Conservation (phyloP, 2,797 vertebrate species). For the Scolopax bukidnonensis region DNA sequence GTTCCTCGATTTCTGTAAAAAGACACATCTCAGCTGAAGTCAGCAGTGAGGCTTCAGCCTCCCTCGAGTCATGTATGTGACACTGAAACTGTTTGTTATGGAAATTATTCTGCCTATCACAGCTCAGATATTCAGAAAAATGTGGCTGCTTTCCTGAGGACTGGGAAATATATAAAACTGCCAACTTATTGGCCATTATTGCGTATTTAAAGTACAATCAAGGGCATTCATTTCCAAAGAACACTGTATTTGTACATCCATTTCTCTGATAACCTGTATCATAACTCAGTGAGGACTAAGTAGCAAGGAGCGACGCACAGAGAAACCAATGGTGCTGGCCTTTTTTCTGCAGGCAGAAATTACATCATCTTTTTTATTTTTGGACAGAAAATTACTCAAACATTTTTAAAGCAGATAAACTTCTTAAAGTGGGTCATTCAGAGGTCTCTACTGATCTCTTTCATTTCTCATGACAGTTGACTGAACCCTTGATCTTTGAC, state of each 20-base stretch:
- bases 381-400: conserved; percentile 12
- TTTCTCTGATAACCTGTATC: neutral
- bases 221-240: neutral
- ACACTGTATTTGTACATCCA: neutral
- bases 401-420: neutral
- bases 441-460: conserved; percentile 38
- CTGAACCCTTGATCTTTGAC: conserved; percentile 85
- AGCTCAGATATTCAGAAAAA: neutral
- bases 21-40: neutral
- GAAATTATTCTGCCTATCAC: conserved; percentile 14
- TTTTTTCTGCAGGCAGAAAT: neutral
- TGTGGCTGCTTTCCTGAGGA: neutral
- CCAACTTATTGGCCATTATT: neutral
- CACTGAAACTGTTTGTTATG: neutral
- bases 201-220: neutral
- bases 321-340: neutral
- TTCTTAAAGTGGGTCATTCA: conserved; percentile 15
- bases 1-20: neutral
- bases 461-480: conserved; percentile 78
- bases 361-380: neutral
- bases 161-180: neutral
- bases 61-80: neutral
- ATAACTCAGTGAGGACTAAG: neutral
- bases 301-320: neutral
- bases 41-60: neutral